Percentiles rank a stretch among this genome's conserved stretches.
Evolutionary conservation across 2,888 invertebrate genomes (phyloP).

Genomic region (Gisinianus flammeolus): DNA sequence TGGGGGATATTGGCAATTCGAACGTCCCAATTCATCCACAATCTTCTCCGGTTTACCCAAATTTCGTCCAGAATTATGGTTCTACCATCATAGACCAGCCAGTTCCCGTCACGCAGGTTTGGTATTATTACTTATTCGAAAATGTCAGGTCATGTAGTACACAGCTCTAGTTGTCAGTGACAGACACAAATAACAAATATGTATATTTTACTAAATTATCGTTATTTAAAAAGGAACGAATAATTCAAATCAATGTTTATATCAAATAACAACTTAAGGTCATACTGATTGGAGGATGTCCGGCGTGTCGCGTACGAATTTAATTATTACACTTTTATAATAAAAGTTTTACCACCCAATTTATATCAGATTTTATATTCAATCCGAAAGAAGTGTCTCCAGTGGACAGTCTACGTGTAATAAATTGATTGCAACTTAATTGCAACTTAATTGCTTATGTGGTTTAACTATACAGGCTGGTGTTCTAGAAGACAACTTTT

Average conservation of each 20-base stretch:
- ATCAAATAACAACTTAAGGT: no score
- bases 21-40: not conserved
- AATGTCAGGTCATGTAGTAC: no score
- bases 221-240: no score
- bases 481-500: slow-evolving; percentile 83
- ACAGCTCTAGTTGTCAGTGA: no score
- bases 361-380: not conserved
- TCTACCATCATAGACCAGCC: slow-evolving; percentile 51
- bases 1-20: not conserved
- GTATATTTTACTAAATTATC: no score
- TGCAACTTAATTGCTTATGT: no score
- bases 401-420: not conserved
- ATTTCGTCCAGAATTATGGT: slow-evolving; percentile 43
- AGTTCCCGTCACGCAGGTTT: slow-evolving; percentile 67
- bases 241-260: no score
- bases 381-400: not conserved
- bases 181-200: no score
- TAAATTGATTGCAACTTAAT: no score
- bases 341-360: not conserved
- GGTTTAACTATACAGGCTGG: slow-evolving; percentile 75
- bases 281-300: slow-evolving; percentile 84
- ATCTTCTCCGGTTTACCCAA: not conserved
- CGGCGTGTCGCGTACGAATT: slow-evolving; percentile 75
- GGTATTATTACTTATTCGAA: no score
- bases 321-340: not conserved